phyloP scores from a whole-genome alignment of 2,113 vertebrate genomes.

The Nanorana parkeri region DNA sequence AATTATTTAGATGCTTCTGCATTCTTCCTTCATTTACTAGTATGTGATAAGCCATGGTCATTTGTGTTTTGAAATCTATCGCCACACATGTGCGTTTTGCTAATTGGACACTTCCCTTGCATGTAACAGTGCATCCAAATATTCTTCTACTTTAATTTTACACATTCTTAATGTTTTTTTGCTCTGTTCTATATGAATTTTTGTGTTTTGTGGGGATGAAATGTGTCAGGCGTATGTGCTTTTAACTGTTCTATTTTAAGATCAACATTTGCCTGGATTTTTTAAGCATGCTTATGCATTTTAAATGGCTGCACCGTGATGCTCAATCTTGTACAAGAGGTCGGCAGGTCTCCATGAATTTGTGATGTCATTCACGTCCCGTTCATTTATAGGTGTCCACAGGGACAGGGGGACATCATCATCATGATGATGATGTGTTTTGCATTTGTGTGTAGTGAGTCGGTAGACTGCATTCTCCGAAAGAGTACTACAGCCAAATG shows the following conservation, averaged over 20 bases:
- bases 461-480: too few species aligned
- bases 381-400: neutral
- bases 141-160: conserved; percentile 23
- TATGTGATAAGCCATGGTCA: conserved; percentile 81
- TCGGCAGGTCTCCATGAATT: conserved; percentile 7
- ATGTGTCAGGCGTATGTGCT: conserved; percentile 7
- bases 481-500: too few species aligned
- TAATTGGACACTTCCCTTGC: conserved; percentile 37
- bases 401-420: too few species aligned
- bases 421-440: too few species aligned
- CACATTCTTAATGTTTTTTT: conserved; percentile 13
- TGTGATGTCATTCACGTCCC: conserved; percentile 1
- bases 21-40: conserved; percentile 86
- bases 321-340: conserved; percentile 9
- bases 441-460: too few species aligned
- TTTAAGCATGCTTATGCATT: conserved; percentile 40
- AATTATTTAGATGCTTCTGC: conserved; percentile 89
- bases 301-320: neutral
- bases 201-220: conserved; percentile 9
- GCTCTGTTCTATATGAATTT: neutral
- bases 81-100: conserved; percentile 33
- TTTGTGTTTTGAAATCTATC: conserved; percentile 60
- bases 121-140: conserved; percentile 28
- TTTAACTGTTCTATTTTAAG: conserved; percentile 11
- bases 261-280: conserved; percentile 10